Evolutionary conservation across 2,797 vertebrate genomes (phyloP).

Genomic region (Otolemur crassicaudatus): DNA sequence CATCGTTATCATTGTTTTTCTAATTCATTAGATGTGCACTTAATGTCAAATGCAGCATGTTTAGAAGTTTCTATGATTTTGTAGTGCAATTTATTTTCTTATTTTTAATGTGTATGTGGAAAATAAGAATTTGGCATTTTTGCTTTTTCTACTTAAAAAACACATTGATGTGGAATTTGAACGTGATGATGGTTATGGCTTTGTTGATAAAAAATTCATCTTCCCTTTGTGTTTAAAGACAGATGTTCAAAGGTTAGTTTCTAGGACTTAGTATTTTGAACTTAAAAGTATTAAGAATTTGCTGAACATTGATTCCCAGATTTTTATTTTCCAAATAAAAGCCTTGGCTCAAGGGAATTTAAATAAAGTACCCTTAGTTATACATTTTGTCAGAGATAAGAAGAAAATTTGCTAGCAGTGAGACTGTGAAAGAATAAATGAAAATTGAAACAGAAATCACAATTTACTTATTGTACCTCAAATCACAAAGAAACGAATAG

Average conservation of each 20-base stretch:
- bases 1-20: not conserved
- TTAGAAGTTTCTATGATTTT: not conserved
- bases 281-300: not conserved
- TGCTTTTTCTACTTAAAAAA: slow-evolving; percentile 26
- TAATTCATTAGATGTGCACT: not conserved
- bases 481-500: not conserved
- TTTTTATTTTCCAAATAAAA: slow-evolving; percentile 6
- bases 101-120: not conserved
- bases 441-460: slow-evolving; percentile 35
- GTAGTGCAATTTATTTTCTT: not conserved
- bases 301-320: not conserved
- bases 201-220: not conserved
- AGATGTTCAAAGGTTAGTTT: not conserved
- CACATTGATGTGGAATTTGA: not conserved
- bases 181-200: not conserved
- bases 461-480: not conserved
- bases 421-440: not conserved
- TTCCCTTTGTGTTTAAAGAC: not conserved
- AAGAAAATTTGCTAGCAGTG: not conserved
- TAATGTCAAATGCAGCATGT: not conserved
- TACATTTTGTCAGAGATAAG: not conserved
- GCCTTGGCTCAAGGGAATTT: not conserved
- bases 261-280: slow-evolving; percentile 11
- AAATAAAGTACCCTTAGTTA: not conserved
- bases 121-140: slow-evolving; percentile 13